Evolutionary conservation across 1,140 invertebrate genomes (phyloP).

Genomic region (Drosophila albomicans): DNA sequence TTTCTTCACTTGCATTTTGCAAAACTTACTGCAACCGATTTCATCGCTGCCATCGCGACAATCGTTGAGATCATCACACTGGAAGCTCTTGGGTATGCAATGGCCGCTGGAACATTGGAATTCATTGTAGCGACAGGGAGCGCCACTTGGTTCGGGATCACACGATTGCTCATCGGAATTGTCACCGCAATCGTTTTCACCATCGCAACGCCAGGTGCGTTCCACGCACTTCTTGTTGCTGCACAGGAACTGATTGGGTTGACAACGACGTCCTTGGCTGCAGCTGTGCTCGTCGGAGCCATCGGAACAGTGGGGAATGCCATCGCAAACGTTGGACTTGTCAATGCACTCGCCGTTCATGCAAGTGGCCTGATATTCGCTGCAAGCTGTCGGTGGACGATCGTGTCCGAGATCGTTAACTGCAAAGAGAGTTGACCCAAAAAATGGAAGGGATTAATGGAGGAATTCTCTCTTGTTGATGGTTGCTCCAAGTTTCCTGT

Average conservation of each 20-base stretch:
- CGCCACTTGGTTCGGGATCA: slow-evolving; percentile 86
- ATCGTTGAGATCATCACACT: slow-evolving; percentile 96
- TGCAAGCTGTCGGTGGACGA: slow-evolving; percentile 88
- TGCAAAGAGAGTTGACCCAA: slow-evolving; percentile 7
- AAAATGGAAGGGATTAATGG: not conserved
- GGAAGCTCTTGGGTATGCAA: slow-evolving; percentile 96
- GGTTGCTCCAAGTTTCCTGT: not conserved
- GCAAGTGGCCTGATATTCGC: slow-evolving; percentile 94
- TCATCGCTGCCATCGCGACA: slow-evolving; percentile 96
- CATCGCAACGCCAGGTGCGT: slow-evolving; percentile 96
- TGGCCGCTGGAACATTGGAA: slow-evolving; percentile 93
- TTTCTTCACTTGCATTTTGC: no score
- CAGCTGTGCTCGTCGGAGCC: slow-evolving; percentile 95
- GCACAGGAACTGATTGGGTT: slow-evolving; percentile 97
- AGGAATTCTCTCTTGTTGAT: no score
- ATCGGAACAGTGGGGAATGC: slow-evolving; percentile 92
- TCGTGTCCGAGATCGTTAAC: slow-evolving; percentile 83
- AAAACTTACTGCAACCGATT: slow-evolving; percentile 90
- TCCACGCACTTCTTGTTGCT: slow-evolving; percentile 94
- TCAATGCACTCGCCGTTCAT: slow-evolving; percentile 96
- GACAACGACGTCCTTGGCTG: slow-evolving; percentile 91
- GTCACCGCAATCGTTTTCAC: slow-evolving; percentile 96
- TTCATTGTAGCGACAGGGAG: slow-evolving; percentile 92
- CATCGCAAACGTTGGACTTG: slow-evolving; percentile 92
- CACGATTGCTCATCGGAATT: slow-evolving; percentile 92